phyloP scores from a whole-genome alignment of 2,888 invertebrate species.

The Acronicta aceris region DNA sequence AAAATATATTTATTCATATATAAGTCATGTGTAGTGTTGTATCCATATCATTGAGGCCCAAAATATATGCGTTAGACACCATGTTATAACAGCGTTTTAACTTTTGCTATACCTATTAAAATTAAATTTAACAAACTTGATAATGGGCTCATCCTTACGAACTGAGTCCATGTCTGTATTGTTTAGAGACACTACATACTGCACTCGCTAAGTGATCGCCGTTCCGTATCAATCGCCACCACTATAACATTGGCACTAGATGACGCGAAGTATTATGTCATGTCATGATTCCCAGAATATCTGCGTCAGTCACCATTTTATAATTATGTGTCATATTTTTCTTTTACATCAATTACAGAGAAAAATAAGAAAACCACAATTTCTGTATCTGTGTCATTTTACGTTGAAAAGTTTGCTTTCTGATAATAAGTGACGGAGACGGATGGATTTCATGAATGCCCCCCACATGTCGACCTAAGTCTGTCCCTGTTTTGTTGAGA shows the following conservation, averaged over 20 bases:
- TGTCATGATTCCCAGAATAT: background rate
- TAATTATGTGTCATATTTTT: background rate
- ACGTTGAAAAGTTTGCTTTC: too few species aligned
- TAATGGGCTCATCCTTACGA: too few species aligned
- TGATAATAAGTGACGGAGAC: background rate
- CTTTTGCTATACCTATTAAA: too few species aligned
- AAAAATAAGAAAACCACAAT: background rate
- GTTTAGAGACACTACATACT: slow-evolving; percentile 43
- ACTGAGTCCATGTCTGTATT: slow-evolving; percentile 29
- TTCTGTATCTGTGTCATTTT: background rate
- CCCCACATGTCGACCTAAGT: background rate
- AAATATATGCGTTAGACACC: too few species aligned
- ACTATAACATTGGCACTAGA: slow-evolving; percentile 31
- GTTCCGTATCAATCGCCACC: slow-evolving; percentile 38
- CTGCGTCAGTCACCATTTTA: background rate
- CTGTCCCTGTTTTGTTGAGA: slow-evolving; percentile 39
- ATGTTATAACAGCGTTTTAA: too few species aligned
- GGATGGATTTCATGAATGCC: background rate
- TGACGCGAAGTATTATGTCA: slow-evolving; percentile 36
- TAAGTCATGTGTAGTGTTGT: too few species aligned
- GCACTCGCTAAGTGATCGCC: slow-evolving; percentile 50
- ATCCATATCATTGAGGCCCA: too few species aligned
- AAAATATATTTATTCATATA: too few species aligned
- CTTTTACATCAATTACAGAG: background rate
- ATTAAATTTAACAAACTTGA: too few species aligned